Evolutionary conservation across 1,140 invertebrate genomes (phyloP), one percentile per base, ranked within the genome.

Genomic region (Ptiloglossa arizonensis): DNA sequence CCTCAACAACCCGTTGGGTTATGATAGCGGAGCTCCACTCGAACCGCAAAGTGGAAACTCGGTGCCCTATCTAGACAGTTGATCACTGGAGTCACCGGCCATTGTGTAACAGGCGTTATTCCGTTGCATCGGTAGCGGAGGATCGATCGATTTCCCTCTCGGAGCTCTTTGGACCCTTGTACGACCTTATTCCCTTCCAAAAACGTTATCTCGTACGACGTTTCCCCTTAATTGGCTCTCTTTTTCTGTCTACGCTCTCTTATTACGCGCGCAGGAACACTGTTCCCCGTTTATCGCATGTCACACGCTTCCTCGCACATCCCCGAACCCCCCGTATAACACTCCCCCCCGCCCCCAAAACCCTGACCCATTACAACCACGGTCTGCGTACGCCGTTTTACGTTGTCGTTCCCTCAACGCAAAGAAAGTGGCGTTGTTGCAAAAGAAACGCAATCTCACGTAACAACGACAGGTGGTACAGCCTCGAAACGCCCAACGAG

Each of bases 401-500:
- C 41, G 27, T 50, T 24, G 17, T 69, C 66, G 13, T 57, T 56
- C 38, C 19, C 62, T 50, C 41, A 11, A 41, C 41, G 41, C 52
- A 17, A 59, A 46, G n/a, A 62, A 38, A 9, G 32, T 62, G 32
- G 38, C 59, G 38, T 19, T 15, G 59, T 15, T n/a, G 52, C 46
- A 60, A 71, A 66, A 52, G 41, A 83, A 82, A 66, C 75, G 69
- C 54, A 52, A 69, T 83, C 17, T 32, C 59, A 60, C 69, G 64
- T 82, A 74, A 82, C 71, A 68, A 76, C 79, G 80, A 80, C 66
- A 70, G 82, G 44, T 66, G 69, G 57, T 82, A 71, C 38, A 80
- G 41, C 69, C 69, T 69, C 80, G 82, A 71, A 70, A 79, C 48
- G 68, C 48, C 56, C 48, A 72, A 86, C 83, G 86, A 89, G 86